These are phyloP conservation scores for Callochromis pleurospilus DNA, from an alignment of 2,113 vertebrate species.

Conservation along the genomic window DNA sequence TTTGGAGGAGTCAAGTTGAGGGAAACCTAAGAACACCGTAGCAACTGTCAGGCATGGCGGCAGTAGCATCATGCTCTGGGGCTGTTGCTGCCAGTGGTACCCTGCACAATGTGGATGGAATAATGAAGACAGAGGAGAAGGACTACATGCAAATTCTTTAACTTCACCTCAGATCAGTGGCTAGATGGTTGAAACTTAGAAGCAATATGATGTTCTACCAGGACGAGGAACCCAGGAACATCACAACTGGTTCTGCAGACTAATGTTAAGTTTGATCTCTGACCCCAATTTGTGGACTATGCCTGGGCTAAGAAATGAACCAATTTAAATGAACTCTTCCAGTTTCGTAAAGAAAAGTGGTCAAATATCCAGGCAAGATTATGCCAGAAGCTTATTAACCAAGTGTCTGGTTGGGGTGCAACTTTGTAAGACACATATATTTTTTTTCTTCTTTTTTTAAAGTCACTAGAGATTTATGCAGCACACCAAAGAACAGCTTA, in stretches of 20 bases:
- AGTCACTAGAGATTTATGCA: not conserved
- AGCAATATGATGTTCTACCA: not conserved
- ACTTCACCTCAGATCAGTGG: not conserved
- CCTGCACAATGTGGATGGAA: not conserved
- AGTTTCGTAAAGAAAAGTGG: not conserved
- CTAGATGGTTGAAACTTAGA: not conserved
- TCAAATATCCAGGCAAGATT: not conserved
- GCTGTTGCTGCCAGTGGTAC: not conserved
- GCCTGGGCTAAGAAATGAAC: not conserved
- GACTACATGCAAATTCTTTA: not conserved
- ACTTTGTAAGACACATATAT: not conserved
- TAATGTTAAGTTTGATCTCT: not conserved
- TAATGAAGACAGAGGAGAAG: not conserved
- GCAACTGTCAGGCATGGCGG: not conserved
- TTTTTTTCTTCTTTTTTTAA: not conserved
- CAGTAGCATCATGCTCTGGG: not conserved
- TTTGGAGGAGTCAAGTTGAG: not conserved
- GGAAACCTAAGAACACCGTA: not conserved
- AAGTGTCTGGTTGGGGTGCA: not conserved
- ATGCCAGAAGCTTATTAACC: not conserved
- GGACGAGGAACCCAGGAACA: not conserved
- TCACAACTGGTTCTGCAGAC: not conserved
- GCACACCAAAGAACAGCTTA: not conserved
- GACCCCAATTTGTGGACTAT: not conserved
- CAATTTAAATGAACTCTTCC: not conserved